Evolutionary conservation across 2,888 invertebrate species (phyloP).

Genomic region (Anaspis maculata): DNA sequence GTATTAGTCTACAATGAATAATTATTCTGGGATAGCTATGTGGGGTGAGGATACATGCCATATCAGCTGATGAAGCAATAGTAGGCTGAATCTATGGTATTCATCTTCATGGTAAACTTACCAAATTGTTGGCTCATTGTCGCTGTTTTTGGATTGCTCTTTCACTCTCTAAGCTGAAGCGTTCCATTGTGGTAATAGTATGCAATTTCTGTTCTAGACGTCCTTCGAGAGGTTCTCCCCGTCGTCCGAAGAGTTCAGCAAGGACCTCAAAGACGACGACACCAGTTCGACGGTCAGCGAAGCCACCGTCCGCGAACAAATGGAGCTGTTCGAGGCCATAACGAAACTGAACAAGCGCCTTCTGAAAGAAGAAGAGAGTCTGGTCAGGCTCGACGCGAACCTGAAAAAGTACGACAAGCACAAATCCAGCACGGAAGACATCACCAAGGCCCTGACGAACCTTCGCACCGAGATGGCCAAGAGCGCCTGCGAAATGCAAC

Average conservation of each 20-base stretch:
- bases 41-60: too few species aligned
- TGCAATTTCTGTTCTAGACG: conserved; percentile 19
- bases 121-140: too few species aligned
- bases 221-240: conserved; percentile 38
- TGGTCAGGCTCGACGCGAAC: conserved; percentile 55
- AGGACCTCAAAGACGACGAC: conserved; percentile 36
- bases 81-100: too few species aligned
- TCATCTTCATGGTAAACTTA: too few species aligned
- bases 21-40: too few species aligned
- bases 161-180: too few species aligned
- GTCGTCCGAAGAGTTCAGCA: conserved; percentile 36
- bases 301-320: conserved; percentile 52
- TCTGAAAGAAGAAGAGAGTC: conserved; percentile 63
- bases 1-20: too few species aligned
- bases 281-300: conserved; percentile 45
- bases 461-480: conserved; percentile 39
- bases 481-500: conserved; percentile 41
- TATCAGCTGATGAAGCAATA: too few species aligned
- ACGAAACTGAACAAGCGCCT: conserved; percentile 65
- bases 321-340: conserved; percentile 65
- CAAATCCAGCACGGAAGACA: conserved; percentile 28
- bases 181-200: too few species aligned
- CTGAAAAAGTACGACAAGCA: conserved; percentile 42
- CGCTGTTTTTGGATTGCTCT: too few species aligned
- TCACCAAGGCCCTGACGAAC: conserved; percentile 30